Base-by-base conservation (phyloP, 2,888 invertebrate species). In the Boloria selene region DNA sequence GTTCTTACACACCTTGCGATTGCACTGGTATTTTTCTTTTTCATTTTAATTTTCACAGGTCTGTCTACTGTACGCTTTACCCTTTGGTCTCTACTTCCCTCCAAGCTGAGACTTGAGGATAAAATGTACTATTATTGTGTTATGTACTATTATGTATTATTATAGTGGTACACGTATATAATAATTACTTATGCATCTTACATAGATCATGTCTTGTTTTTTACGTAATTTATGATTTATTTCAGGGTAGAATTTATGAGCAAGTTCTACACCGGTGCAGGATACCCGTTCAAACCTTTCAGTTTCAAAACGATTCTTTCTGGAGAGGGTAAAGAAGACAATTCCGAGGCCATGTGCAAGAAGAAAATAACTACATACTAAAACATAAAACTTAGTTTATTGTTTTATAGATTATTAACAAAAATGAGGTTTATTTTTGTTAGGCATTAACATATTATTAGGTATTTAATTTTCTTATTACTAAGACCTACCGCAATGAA, bases 231-330 rank as follows among this genome's bases (percentile, higher is more conserved):
- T 38, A 38, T 38, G 10, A 38, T 38, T 38, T 38, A 44, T 81
- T 81, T 76, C 78, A 97, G 97, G 97, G 97, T 98, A 65, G 98
- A 98, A 85, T 99, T 99, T 86, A 98, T 99, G 94, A 98, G 97
- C 84, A 98, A 98, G 84, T 98, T 98, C 86, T 98, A 96, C 81
- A 77, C 79, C 13, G 96, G 96, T 0, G 87, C 87, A 5, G 96
- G 96, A 0, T 93, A 94, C 78, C 82, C 91, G 3, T 96, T 96
- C 81, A 84, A 85, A 18, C 96, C 96, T 1, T 96, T 96, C 83
- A 93, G 93, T 70, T 96, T 96, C 80, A 93, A 93, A 61, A 74
- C 74, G 2, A 82, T 94, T 51, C 72, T 83, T 0, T 67, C 60
- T 13, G 70, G 69, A 2, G 76, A 76, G 5, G 44, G 31, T 6